Evolutionary conservation across 2,797 vertebrate species (phyloP), one percentile per base, ranked within the genome.

Genomic region (Podarcis siculus): DNA sequence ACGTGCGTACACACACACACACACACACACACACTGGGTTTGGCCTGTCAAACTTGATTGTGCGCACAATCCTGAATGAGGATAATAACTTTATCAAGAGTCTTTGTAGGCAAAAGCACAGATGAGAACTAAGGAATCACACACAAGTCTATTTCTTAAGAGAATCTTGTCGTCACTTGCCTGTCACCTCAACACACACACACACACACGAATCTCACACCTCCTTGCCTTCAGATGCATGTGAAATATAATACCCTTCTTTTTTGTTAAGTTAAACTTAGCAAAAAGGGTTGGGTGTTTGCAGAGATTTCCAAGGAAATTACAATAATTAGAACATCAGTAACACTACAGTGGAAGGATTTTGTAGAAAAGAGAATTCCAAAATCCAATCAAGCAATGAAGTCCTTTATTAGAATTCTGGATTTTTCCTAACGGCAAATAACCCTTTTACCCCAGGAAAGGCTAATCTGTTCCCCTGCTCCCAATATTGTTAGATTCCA

Each of bases 231-330:
- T 78, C 19, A 5, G 75, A 55, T 55, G 85, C 25, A 2, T 67
- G 64, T 30, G 23, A 86, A 67, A 69, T 67, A 61, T 61, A 61
- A 61, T 23, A 61, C 58, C 58, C 55, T 61, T 84, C 58, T 35
- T 32, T 39, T 61, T 39, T 55, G 76, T 39, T 19, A 45, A 82
- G 80, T 42, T 79, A 86, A 86, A 79, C 79, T 67, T 86, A 78
- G 64, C 85, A 55, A 7, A 58, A 71, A 67, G 58, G 30, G 64
- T n/a, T 37, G 67, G 42, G 37, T 3, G 5, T 19, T 12, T 75
- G 83, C 72, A n/a, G 75, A 86, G 66, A 45, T 79, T 79, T 86
- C 85, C 76, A 64, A 55, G 75, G 85, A 69, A 49, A 82, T 32
- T 69, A 67, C 19, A 5, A 30, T 79, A 4, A 35, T 32, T 66